phyloP scores from a whole-genome alignment of 2,113 vertebrate species.

The Antennarius striatus region DNA sequence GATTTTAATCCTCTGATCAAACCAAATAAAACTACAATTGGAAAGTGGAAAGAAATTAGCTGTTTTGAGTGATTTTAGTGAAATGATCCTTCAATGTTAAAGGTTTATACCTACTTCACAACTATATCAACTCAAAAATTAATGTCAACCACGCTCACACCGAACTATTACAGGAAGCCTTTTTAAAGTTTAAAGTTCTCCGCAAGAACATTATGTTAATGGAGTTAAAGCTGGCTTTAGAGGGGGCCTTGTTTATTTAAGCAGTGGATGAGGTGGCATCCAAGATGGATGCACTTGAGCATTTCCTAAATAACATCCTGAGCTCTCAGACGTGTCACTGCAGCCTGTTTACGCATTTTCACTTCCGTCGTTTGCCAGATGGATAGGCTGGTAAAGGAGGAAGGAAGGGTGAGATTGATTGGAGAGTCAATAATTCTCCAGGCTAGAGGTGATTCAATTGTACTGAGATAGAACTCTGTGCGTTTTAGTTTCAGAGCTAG shows the following conservation, averaged over 20 bases:
- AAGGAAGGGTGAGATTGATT: slow-evolving; percentile 25
- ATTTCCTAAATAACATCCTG: slow-evolving; percentile 12
- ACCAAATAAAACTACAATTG: no score
- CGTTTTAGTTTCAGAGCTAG: slow-evolving; percentile 25
- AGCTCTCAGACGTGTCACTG: slow-evolving; percentile 5
- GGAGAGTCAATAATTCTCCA: slow-evolving; percentile 8
- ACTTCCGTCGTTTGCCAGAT: slow-evolving; percentile 5
- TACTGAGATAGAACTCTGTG: slow-evolving; percentile 3
- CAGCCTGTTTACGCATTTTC: slow-evolving; percentile 25
- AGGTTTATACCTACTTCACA: no score
- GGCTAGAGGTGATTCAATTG: slow-evolving; percentile 33
- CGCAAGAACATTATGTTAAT: slow-evolving; percentile 4
- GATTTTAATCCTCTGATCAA: no score
- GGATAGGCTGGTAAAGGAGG: background rate
- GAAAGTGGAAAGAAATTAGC: no score
- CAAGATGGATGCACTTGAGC: background rate
- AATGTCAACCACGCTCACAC: no score
- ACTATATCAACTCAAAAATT: no score
- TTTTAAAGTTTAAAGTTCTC: slow-evolving; percentile 1
- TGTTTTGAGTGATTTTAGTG: no score
- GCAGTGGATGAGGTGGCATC: background rate
- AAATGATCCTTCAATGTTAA: no score
- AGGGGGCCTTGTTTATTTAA: background rate
- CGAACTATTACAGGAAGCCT: no score
- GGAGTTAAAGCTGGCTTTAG: background rate